Base-by-base conservation (phyloP, 2,888 invertebrate species). In the Drosophila rellima region DNA sequence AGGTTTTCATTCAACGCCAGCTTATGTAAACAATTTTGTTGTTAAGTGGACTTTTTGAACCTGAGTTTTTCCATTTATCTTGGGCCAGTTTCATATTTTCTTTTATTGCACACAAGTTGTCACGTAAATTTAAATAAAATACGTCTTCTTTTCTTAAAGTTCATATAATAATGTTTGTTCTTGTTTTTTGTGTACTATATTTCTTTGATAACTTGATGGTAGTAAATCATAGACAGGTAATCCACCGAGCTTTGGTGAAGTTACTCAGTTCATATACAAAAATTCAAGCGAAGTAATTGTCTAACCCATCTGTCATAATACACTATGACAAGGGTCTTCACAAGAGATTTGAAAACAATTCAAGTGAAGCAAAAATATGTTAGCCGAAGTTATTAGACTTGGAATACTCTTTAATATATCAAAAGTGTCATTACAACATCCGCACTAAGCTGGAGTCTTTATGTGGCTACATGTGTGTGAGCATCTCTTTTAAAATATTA, bases 91-190 rank as follows among this genome's bases (percentile, higher is more conserved):
- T 67, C 23, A 82, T 66, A 78, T 78, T 78, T 80, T 48, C 61
- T 33, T 74, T 87, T 84, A 78, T 87, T 69, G 63, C 67, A 56
- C 74, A 65, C 57, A 70, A 80, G 78, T 80, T 78, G 65, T 59
- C 45, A 84, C 61, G 82, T 74, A 70, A 82, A 84, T 84, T 84
- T 68, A 83, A 74, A 87, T 74, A 60, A 84, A 78, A 84, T 48
- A 40, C 55, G 31, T 62, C 72, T 82, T 71, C 39, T 64, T 69
- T 31, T n/a, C n/a, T 15, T n/a, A 52, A 70, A 69, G 54, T 55
- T 55, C 6, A 3, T 29, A 11, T 4, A 40, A 54, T 57, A 1
- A 44, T 6, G 8, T 31, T 50, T 59, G 59, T 18, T 39, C 20
- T 56, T 45, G 31, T 20, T 55, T 7, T 8, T 37, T 59, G 42